phyloP scores from a whole-genome alignment of 2,797 vertebrate genomes.

The Trachops cirrhosus region DNA sequence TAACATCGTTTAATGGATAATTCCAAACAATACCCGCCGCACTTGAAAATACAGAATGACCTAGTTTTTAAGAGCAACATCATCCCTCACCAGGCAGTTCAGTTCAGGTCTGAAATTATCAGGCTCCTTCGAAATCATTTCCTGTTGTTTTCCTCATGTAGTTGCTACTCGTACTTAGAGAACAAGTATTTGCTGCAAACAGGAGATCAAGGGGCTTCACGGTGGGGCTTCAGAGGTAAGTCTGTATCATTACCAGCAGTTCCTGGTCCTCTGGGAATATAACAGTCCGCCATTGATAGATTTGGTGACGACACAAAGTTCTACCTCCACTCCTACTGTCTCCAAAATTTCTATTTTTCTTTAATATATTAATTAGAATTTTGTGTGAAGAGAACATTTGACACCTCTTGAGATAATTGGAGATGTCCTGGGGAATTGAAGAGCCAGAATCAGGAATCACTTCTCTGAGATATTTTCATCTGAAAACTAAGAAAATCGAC shows the following conservation, averaged over 20 bases:
- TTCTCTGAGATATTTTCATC: conserved; percentile 35
- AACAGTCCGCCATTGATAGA: background rate
- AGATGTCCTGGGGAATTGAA: background rate
- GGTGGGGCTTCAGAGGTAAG: background rate
- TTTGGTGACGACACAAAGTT: conserved; percentile 11
- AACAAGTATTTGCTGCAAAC: background rate
- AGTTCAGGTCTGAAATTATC: background rate
- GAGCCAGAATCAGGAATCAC: background rate
- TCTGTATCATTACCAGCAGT: background rate
- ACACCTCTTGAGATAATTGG: conserved; percentile 49
- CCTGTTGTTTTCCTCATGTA: background rate
- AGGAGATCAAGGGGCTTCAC: background rate
- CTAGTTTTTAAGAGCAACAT: background rate
- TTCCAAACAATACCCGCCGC: background rate
- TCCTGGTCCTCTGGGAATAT: background rate
- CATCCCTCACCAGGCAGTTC: background rate
- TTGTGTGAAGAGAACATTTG: conserved; percentile 34
- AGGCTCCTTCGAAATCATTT: background rate
- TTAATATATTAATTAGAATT: conserved; percentile 55
- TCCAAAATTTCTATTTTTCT: background rate
- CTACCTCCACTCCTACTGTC: background rate
- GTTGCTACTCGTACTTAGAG: background rate
- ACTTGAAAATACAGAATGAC: background rate
- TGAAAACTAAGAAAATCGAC: conserved; percentile 52
- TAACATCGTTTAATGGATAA: conserved; percentile 14